A percentile compares a stretch with the other conserved stretches of the same genome.
Evolutionary conservation across 2,113 vertebrate species (phyloP).

Genomic region (Podilymbus podiceps): DNA sequence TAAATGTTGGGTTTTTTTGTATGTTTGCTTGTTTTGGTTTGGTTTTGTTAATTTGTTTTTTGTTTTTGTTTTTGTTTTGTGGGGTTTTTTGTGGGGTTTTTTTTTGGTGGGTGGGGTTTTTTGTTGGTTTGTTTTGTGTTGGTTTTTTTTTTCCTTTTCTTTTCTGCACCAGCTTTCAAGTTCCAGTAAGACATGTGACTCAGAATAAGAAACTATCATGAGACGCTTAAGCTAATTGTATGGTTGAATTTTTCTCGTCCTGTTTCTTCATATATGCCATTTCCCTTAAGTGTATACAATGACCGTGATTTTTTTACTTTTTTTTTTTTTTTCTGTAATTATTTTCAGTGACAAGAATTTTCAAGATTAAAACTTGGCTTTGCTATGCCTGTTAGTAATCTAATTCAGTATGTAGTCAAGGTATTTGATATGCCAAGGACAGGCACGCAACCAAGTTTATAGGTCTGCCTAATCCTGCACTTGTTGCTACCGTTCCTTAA

Average conservation of each 20-base stretch:
- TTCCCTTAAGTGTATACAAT: neutral
- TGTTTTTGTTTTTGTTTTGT: too few relatives aligned
- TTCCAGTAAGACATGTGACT: neutral
- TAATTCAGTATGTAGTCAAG: neutral
- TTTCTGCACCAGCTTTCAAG: neutral
- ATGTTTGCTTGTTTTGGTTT: too few relatives aligned
- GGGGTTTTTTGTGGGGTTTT: neutral
- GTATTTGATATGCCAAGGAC: neutral
- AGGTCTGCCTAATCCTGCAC: neutral
- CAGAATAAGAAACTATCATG: neutral
- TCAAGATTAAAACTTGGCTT: neutral
- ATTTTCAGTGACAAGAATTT: neutral
- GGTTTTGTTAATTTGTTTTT: neutral
- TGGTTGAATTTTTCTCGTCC: neutral
- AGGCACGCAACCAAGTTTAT: neutral
- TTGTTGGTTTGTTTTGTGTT: too few relatives aligned
- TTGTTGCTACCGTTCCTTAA: neutral
- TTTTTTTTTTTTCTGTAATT: neutral
- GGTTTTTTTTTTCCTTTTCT: neutral
- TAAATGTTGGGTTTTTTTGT: neutral
- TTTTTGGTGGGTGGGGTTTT: neutral
- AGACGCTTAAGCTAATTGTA: neutral
- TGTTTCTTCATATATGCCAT: neutral
- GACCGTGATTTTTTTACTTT: neutral
- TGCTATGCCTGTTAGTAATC: neutral